Conservation (phyloP, 2,797 vertebrate species). For the Tokudaia muenninki region DNA sequence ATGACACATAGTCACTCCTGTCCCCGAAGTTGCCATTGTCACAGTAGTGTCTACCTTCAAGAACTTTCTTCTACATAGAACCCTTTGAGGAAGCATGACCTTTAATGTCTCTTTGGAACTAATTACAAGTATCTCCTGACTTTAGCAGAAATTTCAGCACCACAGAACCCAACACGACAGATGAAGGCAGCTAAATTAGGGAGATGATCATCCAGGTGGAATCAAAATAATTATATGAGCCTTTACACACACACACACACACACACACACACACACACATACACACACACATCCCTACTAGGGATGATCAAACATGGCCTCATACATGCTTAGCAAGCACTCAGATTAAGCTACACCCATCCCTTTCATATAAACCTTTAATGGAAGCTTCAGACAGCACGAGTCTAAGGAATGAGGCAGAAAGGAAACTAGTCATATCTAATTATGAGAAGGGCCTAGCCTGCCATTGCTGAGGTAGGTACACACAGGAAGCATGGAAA, state of each 20-base stretch:
- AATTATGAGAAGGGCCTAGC: not conserved
- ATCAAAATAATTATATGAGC: not conserved
- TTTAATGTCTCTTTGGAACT: not conserved
- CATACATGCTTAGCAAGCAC: not conserved
- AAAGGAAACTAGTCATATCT: not conserved
- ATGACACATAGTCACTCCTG: not conserved
- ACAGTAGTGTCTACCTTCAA: not conserved
- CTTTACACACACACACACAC: not conserved
- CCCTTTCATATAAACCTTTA: not conserved
- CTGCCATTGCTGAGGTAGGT: not conserved
- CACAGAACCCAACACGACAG: not conserved
- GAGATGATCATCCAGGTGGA: not conserved
- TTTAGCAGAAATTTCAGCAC: not conserved
- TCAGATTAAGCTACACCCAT: not conserved
- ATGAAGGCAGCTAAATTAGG: not conserved
- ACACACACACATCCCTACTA: not conserved
- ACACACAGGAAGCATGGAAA: not conserved
- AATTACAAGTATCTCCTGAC: not conserved
- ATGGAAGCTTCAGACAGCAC: not conserved
- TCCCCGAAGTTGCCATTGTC: not conserved
- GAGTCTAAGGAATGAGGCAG: not conserved
- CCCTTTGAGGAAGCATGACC: not conserved
- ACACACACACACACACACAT: too few species aligned
- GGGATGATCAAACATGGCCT: not conserved
- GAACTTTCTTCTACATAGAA: not conserved